A percentile compares a stretch with the other conserved stretches of the same genome.
These are phyloP conservation scores for Glossophaga mutica DNA, from an alignment of 2,797 vertebrate genomes.

Conservation along the genomic window DNA sequence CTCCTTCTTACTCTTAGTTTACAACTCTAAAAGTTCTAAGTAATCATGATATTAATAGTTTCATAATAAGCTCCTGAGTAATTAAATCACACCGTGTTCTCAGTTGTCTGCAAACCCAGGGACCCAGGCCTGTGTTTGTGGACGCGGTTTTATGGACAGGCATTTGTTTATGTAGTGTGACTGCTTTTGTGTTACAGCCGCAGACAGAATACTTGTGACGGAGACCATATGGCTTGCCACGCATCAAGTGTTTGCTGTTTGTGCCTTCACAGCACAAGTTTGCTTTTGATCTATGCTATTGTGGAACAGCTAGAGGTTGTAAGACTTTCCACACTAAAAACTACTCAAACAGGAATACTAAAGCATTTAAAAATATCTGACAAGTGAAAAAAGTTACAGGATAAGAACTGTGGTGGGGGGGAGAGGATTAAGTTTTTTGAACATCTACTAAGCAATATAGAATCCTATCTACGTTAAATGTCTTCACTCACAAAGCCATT, in stretches of 20 bases:
- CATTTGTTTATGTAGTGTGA: neutral
- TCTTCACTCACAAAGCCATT: neutral
- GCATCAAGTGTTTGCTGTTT: constrained; percentile 26
- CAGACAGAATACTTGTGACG: constrained; percentile 11
- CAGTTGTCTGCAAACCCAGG: neutral
- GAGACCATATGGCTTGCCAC: neutral
- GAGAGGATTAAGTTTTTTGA: neutral
- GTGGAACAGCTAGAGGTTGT: neutral
- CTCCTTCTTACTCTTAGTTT: neutral
- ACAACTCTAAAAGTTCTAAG: neutral
- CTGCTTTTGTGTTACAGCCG: neutral
- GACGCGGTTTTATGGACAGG: neutral
- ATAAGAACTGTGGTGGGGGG: neutral
- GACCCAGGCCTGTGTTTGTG: neutral
- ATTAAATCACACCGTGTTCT: neutral
- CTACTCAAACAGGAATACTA: neutral
- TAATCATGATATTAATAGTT: neutral
- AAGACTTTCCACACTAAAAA: neutral
- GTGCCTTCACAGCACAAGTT: neutral
- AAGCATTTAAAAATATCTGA: neutral
- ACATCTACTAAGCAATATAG: neutral
- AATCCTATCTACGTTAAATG: neutral
- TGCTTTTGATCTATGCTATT: neutral
- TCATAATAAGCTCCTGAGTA: neutral
- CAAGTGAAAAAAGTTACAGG: neutral